Percentiles rank a stretch among this genome's conserved stretches.
phyloP scores from a whole-genome alignment of 2,797 vertebrate species.

The Furcifer pardalis region DNA sequence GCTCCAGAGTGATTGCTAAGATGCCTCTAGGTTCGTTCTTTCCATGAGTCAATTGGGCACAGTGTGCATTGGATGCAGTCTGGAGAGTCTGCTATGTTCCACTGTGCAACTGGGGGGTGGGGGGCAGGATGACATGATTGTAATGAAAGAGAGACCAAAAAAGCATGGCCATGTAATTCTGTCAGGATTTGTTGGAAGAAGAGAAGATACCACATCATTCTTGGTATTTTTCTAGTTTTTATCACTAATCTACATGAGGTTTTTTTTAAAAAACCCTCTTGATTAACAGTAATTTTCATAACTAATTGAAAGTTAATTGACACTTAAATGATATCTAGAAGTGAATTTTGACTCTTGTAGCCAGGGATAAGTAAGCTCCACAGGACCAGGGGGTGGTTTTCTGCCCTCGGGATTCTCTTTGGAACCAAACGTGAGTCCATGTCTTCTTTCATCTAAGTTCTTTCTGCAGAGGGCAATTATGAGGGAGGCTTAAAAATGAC shows the following conservation, averaged over 20 bases:
- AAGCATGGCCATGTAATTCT: not conserved
- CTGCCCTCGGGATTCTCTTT: no score
- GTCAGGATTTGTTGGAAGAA: not conserved
- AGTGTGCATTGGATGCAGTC: constrained; percentile 34
- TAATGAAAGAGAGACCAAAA: not conserved
- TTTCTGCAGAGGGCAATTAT: no score
- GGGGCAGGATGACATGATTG: not conserved
- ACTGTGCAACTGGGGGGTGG: constrained; percentile 64
- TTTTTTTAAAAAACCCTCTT: constrained; percentile 70
- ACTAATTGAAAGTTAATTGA: constrained; percentile 63
- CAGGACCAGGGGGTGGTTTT: no score
- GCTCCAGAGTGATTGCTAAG: not conserved
- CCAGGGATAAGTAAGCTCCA: not conserved
- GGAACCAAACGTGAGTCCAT: no score
- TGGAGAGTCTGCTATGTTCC: constrained; percentile 54
- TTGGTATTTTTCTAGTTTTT: constrained; percentile 55
- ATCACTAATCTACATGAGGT: constrained; percentile 61
- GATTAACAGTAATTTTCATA: constrained; percentile 75
- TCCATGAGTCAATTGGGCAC: constrained; percentile 64
- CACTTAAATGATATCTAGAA: constrained; percentile 63
- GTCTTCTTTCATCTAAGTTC: no score
- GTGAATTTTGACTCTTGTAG: constrained; percentile 65
- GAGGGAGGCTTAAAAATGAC: no score
- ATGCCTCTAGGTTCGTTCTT: not conserved
- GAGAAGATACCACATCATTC: not conserved